Evolutionary conservation across 2,113 vertebrate genomes (phyloP).

Genomic region (Thamnaconus septentrionalis): DNA sequence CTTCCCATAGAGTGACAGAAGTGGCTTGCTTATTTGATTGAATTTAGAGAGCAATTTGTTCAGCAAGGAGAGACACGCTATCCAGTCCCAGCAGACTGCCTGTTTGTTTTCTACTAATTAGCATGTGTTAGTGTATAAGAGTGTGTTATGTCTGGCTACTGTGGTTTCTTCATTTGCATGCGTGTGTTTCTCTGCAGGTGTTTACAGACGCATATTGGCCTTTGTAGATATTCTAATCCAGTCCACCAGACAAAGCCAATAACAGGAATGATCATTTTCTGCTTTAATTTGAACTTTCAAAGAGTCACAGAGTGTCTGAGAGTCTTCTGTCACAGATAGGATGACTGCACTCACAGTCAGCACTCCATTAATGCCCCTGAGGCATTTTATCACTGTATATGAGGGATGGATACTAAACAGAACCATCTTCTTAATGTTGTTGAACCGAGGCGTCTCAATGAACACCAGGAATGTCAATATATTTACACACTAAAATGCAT

Average conservation of each 20-base stretch:
- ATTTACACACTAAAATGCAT: too few relatives aligned
- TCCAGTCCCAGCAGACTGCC: conserved; percentile 59
- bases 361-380: conserved; percentile 44
- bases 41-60: conserved; percentile 72
- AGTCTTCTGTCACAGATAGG: conserved; percentile 40
- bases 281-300: conserved; percentile 50
- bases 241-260: conserved; percentile 29
- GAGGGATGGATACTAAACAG: conserved; percentile 27
- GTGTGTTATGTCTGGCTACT: conserved; percentile 26
- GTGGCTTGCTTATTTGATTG: conserved; percentile 58
- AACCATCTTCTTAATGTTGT: too few relatives aligned
- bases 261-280: conserved; percentile 30
- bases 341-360: conserved; percentile 33
- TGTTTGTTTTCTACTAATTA: conserved; percentile 73
- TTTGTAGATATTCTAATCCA: conserved; percentile 51
- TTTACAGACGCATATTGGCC: conserved; percentile 22
- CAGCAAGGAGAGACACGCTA: conserved; percentile 54
- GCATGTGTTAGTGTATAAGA: conserved; percentile 32
- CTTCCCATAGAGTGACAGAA: conserved; percentile 40
- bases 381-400: conserved; percentile 18
- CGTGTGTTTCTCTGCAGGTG: not conserved
- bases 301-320: conserved; percentile 48
- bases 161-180: conserved; percentile 43
- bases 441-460: not conserved
- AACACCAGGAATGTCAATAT: too few relatives aligned